Evolutionary conservation across 2,888 invertebrate species (phyloP).

Genomic region (Epinotia ramella): DNA sequence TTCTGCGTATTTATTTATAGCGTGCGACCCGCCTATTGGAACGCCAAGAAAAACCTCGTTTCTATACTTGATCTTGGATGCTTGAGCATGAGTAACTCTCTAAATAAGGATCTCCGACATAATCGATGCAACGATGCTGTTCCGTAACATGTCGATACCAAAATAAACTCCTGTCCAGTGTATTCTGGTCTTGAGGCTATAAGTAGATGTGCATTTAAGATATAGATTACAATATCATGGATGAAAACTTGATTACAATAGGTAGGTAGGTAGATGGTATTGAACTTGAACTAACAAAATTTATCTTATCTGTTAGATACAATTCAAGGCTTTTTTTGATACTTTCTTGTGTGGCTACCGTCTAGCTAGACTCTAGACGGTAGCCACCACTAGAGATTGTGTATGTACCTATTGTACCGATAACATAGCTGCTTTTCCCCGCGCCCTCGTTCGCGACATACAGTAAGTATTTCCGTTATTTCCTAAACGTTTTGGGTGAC

Average conservation of each 20-base stretch:
- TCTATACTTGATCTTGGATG: constrained; percentile 48
- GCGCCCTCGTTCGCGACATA: background rate
- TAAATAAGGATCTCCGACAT: constrained; percentile 47
- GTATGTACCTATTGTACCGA: background rate
- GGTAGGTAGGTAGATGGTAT: constrained; percentile 4
- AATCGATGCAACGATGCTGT: constrained; percentile 42
- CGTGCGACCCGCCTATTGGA: constrained; percentile 46
- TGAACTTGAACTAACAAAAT: constrained; percentile 33
- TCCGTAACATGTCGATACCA: constrained; percentile 39
- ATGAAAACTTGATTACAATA: background rate
- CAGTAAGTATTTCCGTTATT: background rate
- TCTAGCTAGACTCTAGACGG: background rate
- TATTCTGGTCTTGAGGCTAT: constrained; percentile 35
- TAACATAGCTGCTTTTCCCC: background rate
- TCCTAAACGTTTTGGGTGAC: background rate
- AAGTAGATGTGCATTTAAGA: constrained; percentile 5
- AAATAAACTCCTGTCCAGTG: constrained; percentile 26
- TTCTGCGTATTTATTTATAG: constrained; percentile 49
- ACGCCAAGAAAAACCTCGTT: constrained; percentile 50
- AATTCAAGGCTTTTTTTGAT: background rate
- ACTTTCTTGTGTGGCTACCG: background rate
- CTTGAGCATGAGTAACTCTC: constrained; percentile 46
- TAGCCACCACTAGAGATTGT: background rate
- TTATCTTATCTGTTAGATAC: constrained; percentile 26
- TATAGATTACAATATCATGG: background rate